These are phyloP conservation scores for Aricia agestis DNA, from an alignment of 1,140 invertebrate genomes.

Conservation along the genomic window DNA sequence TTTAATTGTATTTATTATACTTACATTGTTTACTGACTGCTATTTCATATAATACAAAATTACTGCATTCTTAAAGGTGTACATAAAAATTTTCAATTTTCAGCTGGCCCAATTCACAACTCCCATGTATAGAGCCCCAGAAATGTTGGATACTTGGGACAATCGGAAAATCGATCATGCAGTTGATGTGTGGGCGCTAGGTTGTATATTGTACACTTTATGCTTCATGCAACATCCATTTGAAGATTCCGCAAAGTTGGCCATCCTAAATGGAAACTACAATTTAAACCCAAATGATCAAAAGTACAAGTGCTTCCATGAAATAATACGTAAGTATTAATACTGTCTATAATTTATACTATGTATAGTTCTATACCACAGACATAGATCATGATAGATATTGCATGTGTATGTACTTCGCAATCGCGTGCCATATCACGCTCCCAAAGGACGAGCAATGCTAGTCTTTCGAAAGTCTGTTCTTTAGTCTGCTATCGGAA, in stretches of 20 bases:
- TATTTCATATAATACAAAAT: no score
- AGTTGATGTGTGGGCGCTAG: constrained; percentile 97
- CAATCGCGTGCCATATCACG: no score
- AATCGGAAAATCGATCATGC: constrained; percentile 94
- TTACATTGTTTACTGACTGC: no score
- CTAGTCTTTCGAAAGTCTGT: no score
- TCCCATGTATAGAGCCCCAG: constrained; percentile 94
- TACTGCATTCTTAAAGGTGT: no score
- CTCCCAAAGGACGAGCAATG: no score
- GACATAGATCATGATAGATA: no score
- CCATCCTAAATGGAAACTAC: constrained; percentile 98
- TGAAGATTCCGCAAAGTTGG: constrained; percentile 96
- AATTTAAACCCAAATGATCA: constrained; percentile 87
- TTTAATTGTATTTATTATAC: no score
- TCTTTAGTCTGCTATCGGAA: no score
- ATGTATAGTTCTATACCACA: no score
- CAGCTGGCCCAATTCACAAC: constrained; percentile 81
- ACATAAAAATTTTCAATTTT: constrained; percentile 29
- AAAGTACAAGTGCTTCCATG: constrained; percentile 90
- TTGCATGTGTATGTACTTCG: no score
- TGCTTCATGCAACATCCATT: constrained; percentile 98
- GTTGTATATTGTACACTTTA: constrained; percentile 95
- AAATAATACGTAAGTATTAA: constrained; percentile 88
- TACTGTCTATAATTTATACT: not conserved
- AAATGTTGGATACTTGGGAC: constrained; percentile 98